A percentile compares a stretch with the other conserved stretches of the same genome.
Conservation (phyloP, 2,797 vertebrate species). For the Sebastes hubbsi region DNA sequence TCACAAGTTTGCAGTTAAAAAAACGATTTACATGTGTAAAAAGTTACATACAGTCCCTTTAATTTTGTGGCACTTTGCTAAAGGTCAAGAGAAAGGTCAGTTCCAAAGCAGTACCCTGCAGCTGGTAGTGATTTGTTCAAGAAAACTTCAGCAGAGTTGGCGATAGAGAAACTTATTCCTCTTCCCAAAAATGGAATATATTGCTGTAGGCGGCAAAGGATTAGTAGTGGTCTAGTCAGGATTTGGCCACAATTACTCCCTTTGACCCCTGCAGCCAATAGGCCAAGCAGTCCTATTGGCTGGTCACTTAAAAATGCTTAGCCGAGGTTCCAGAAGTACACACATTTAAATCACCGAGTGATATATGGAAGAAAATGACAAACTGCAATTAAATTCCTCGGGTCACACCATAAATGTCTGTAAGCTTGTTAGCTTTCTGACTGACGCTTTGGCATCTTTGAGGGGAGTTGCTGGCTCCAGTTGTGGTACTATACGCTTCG, state of each 20-base stretch:
- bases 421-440: slow-evolving; percentile 50
- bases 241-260: slow-evolving; percentile 9
- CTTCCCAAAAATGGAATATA: slow-evolving; percentile 1
- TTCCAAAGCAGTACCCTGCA: neutral
- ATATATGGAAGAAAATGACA: slow-evolving; percentile 20
- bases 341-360: slow-evolving; percentile 16
- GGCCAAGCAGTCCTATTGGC: neutral
- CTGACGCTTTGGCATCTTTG: slow-evolving; percentile 49
- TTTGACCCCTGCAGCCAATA: neutral
- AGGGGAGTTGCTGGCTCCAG: slow-evolving; percentile 18
- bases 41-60: too few relatives aligned
- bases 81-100: neutral
- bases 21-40: too few relatives aligned
- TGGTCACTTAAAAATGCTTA: neutral
- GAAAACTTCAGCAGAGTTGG: neutral
- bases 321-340: neutral
- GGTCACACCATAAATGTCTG: slow-evolving; percentile 13
- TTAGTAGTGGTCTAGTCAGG: neutral
- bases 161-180: slow-evolving; percentile 17
- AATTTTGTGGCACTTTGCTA: neutral
- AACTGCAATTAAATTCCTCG: slow-evolving; percentile 29
- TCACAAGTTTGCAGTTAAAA: too few relatives aligned
- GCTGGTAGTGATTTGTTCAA: slow-evolving; percentile 1
- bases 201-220: neutral
- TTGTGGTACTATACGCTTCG: slow-evolving; percentile 32